phyloP scores from a whole-genome alignment of 2,888 invertebrate species.

The Drosophila yooni region DNA sequence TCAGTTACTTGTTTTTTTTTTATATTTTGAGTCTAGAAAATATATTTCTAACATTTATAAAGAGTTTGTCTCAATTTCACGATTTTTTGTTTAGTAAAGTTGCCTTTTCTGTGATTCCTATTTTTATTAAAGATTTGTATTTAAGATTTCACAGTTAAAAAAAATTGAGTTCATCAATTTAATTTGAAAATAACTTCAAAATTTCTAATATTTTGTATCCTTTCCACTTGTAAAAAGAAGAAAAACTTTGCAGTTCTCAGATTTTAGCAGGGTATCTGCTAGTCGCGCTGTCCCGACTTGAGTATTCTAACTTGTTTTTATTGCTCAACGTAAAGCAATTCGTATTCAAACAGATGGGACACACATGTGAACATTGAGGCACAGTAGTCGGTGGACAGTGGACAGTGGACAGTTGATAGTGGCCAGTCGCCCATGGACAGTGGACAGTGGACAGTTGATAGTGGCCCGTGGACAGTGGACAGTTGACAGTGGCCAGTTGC shows the following conservation, averaged over 20 bases:
- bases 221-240: background rate
- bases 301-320: background rate
- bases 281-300: background rate
- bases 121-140: background rate
- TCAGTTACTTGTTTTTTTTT: background rate
- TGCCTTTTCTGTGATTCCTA: conserved; percentile 20
- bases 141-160: background rate
- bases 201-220: background rate
- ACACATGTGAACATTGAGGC: conserved; percentile 6
- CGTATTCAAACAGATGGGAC: conserved; percentile 10
- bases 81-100: background rate
- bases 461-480: background rate
- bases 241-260: background rate
- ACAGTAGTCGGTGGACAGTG: conserved; percentile 19
- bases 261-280: background rate
- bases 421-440: background rate
- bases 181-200: background rate
- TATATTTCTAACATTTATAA: background rate
- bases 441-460: no score
- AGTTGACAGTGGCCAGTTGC: background rate
- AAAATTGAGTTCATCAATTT: background rate
- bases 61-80: background rate
- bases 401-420: background rate
- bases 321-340: conserved; percentile 42
- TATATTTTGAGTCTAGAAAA: background rate